These are phyloP conservation scores for Clupea harengus DNA, from an alignment of 2,113 vertebrate species.

Conservation along the genomic window DNA sequence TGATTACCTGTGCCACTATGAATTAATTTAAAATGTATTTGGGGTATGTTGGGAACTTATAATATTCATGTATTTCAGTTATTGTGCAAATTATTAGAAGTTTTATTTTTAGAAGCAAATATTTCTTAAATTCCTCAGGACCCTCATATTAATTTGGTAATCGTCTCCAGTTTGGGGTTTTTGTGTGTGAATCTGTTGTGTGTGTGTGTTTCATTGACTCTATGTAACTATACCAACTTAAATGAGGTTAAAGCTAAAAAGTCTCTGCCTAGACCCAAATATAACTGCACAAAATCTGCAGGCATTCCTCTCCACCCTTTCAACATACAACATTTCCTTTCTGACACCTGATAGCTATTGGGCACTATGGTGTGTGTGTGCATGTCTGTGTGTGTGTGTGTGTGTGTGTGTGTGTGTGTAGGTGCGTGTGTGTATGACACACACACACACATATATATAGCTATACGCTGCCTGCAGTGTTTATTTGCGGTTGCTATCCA, in stretches of 20 bases:
- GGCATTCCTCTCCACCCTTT: background rate
- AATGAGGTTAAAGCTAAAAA: background rate
- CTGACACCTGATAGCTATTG: slow-evolving; percentile 8
- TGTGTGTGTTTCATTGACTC: background rate
- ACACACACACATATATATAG: background rate
- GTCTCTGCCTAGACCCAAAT: background rate
- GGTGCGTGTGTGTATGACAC: background rate
- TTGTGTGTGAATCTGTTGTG: background rate
- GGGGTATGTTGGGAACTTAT: no score
- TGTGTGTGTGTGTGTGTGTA: background rate
- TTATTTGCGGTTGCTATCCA: slow-evolving; percentile 8
- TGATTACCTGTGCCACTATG: no score
- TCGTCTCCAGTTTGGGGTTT: background rate
- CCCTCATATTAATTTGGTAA: background rate
- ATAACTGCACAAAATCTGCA: background rate
- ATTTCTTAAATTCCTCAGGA: no score
- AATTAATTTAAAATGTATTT: no score
- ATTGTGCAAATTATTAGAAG: background rate
- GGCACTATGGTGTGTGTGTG: background rate
- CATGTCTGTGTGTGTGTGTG: background rate
- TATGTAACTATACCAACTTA: background rate
- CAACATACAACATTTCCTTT: background rate
- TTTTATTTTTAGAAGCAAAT: background rate
- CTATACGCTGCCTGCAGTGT: background rate
- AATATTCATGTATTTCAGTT: background rate